Base-by-base conservation (phyloP, 2,888 invertebrate genomes). In the Drosophila tripunctata region DNA sequence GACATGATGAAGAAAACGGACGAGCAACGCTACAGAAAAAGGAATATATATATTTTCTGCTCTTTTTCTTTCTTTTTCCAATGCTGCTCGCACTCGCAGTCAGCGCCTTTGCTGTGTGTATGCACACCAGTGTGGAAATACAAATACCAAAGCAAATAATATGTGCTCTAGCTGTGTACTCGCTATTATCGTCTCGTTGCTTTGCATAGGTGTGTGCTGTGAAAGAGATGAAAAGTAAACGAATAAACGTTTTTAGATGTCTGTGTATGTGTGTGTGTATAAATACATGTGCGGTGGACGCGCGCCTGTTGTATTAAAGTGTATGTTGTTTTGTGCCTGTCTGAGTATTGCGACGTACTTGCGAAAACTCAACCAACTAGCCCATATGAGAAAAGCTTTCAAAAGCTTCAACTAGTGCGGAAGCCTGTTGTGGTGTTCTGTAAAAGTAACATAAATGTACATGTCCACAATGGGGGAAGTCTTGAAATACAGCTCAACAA, bases 61-160 rank as follows among this genome's bases (percentile, higher is more conserved):
- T 90, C 87, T 89, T 89, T 88, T 90, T 89, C 89, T 88, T 90
- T 89, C 90, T 89, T 89, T 90, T 90, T 88, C 76, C 80, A 88
- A 78, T 89, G 84, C 89, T 89, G 83, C 85, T 89, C 89, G 83
- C 89, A 88, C 88, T 87, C 89, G 72, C 78, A 85, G 75, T 43
- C 61, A 41, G 50, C 64, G 75, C 58, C 75, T 31, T 60, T 67
- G 61, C 58, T 73, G 68, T 86, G 75, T 78, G 75, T 71, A 75
- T 87, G 79, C 78, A 67, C 76, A 80, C 77, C 36, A 76, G 58
- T 69, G 71, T 75, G 36, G 52, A 74, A 75, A 70, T 73, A 73
- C 72, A 52, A 71, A 75, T 67, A 76, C 77, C 65, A 65, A 64
- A 15, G 44, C 56, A 61, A 75, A 5, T 44, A 14, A 50, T 51